A percentile compares a stretch with the other conserved stretches of the same genome.
phyloP scores from a whole-genome alignment of 2,888 invertebrate species.

The Penaeus monodon region DNA sequence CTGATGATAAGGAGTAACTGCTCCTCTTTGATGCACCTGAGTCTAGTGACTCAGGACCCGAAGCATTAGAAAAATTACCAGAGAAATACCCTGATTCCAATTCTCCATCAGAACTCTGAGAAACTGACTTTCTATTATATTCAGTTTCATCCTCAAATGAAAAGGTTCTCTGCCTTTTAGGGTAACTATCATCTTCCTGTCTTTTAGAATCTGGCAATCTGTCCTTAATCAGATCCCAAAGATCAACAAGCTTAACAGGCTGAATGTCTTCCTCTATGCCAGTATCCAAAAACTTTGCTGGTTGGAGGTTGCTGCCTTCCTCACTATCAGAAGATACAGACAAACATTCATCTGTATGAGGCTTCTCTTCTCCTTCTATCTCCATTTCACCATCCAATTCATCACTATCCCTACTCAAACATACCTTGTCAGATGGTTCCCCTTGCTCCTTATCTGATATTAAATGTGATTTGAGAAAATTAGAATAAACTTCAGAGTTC shows the following conservation, averaged over 20 bases:
- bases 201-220: conserved; percentile 21
- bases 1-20: conserved; percentile 9
- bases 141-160: conserved; percentile 13
- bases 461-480: conserved; percentile 9
- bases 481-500: conserved; percentile 34
- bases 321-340: too few relatives aligned
- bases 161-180: background rate
- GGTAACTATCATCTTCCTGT: background rate
- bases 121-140: conserved; percentile 20
- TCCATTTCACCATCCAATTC: background rate
- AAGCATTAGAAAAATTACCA: conserved; percentile 30
- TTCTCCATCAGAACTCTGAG: conserved; percentile 34
- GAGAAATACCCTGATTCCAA: conserved; percentile 51
- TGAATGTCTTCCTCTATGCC: conserved; percentile 45
- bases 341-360: background rate
- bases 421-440: too few relatives aligned
- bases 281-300: conserved; percentile 47
- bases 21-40: conserved; percentile 4
- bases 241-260: conserved; percentile 55
- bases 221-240: conserved; percentile 60
- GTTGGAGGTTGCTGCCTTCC: background rate
- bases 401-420: background rate
- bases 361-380: conserved; percentile 3
- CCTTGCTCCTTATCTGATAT: background rate
- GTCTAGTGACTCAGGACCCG: conserved; percentile 26